A percentile compares a stretch with the other conserved stretches of the same genome.
phyloP scores from a whole-genome alignment of 1,140 invertebrate species.

The Bombus balteatus region DNA sequence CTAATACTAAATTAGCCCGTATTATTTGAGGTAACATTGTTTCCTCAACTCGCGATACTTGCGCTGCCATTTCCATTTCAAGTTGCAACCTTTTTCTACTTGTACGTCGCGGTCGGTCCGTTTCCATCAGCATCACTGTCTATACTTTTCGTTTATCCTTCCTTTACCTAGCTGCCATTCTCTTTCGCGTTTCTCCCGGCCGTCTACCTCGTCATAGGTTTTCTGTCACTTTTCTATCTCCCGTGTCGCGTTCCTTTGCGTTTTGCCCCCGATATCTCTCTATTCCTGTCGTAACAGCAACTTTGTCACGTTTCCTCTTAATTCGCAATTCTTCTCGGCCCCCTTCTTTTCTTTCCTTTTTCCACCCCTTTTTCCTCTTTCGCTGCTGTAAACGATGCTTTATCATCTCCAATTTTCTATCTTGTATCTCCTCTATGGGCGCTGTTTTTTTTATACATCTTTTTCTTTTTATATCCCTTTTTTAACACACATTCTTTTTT shows the following conservation, averaged over 20 bases:
- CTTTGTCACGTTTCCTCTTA: constrained; percentile 41
- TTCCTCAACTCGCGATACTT: neutral
- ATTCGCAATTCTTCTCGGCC: constrained; percentile 41
- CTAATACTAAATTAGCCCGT: neutral
- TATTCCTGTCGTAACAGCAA: constrained; percentile 1
- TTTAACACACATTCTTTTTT: neutral
- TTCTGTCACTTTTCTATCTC: constrained; percentile 26
- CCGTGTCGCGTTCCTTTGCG: neutral
- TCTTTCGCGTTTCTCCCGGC: neutral
- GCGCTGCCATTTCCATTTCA: neutral
- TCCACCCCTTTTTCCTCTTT: constrained; percentile 8
- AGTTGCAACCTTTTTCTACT: constrained; percentile 1
- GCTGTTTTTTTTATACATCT: too few relatives aligned
- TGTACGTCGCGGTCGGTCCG: neutral
- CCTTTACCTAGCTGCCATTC: neutral
- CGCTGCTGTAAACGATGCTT: constrained; percentile 4
- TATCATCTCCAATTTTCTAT: neutral
- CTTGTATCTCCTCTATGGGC: too few relatives aligned
- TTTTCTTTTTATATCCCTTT: too few relatives aligned
- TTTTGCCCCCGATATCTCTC: neutral
- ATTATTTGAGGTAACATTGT: neutral
- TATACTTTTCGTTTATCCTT: constrained; percentile 3
- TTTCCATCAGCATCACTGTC: constrained; percentile 21
- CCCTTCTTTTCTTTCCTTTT: constrained; percentile 30
- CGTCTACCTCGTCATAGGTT: constrained; percentile 10